These are phyloP conservation scores for Phrynosoma blainvillii DNA, from an alignment of 2,113 vertebrate species.

Conservation along the genomic window DNA sequence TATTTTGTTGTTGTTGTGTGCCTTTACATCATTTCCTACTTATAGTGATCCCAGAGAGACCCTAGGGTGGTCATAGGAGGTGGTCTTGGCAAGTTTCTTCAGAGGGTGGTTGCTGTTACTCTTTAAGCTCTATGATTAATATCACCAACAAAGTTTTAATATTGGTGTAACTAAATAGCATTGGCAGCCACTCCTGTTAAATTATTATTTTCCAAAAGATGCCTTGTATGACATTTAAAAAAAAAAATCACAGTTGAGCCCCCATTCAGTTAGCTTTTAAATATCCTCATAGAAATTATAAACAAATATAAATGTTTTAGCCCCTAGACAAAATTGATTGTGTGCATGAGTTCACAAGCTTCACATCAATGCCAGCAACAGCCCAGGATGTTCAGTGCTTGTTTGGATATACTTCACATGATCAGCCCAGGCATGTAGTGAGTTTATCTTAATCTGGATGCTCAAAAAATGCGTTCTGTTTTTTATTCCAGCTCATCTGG, in stretches of 20 bases:
- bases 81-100: no score
- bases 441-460: background rate
- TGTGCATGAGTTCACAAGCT: no score
- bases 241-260: no score
- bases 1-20: background rate
- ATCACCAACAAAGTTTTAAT: background rate
- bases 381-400: no score
- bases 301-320: background rate
- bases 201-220: background rate
- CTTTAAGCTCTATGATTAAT: background rate
- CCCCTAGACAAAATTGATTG: background rate
- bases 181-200: background rate
- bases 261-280: no score
- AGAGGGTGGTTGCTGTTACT: background rate
- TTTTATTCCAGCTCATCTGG: background rate
- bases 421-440: background rate
- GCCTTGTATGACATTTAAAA: background rate
- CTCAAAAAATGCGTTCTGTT: background rate
- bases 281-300: no score
- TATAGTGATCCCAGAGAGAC: no score
- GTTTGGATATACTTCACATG: background rate
- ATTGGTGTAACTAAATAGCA: background rate
- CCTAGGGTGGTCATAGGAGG: no score
- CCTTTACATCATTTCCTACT: no score
- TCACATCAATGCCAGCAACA: no score